Evolutionary conservation across 2,888 invertebrate genomes (phyloP), one percentile per base, ranked within the genome.

Genomic region (Eugnorisma glareosa): DNA sequence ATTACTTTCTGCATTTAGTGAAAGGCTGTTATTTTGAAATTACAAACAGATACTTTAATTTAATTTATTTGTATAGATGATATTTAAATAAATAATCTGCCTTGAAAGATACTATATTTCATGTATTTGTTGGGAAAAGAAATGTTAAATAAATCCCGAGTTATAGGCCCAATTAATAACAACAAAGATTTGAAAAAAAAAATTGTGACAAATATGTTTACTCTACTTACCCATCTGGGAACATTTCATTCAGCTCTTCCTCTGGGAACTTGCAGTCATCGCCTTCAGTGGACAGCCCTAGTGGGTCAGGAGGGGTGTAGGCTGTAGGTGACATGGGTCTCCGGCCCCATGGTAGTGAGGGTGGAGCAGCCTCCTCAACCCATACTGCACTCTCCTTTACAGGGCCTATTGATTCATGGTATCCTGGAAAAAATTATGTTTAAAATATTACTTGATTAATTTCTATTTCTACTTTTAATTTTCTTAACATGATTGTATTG

Each of bases 381-480:
- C 99, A 99, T 7, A 99, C 99, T 11, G 99, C 99, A 88, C 99
- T 99, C 93, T 99, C 99, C 93, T 99, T 99, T 87, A 99, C 97
- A 0, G 99, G 99, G 0, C 99, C 99, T 90, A 99, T 98, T 18
- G 99, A 98, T 93, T 99, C 98, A 94, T 98, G 98, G 91, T 98
- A 98, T 0, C 98, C 98, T 96, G 95, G 35, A 89, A 89, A 89
- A 69, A 73, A 40, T 57, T 67, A n/a, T 64, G 4, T 64, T 63
- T 63, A 11, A 24, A 37, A 7, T 13, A 11, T 63, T 24, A n/a
- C n/a, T n/a, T 40, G 3, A 13, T 37, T 37, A 1, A 21, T 37
- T 61, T 35, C 24, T n/a, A n/a, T n/a, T 7, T 59, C 2, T 59
- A 8, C 15, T 31, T 57, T 28, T 18, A 28, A 37, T 24, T 63